phyloP scores from a whole-genome alignment of 2,888 invertebrate genomes.

The Megaustenia siamemsis region DNA sequence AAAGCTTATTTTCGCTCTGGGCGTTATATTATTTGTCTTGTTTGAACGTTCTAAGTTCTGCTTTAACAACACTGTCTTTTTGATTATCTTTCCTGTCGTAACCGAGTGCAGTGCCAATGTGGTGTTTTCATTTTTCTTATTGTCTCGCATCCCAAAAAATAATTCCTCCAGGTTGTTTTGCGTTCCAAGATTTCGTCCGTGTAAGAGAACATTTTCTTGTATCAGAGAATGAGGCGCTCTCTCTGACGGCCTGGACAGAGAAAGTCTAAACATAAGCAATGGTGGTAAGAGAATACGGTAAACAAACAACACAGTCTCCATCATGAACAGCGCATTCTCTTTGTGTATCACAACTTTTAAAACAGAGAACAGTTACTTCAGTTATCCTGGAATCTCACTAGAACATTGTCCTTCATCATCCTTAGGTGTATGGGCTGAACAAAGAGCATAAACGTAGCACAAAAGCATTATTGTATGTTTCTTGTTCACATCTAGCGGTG shows the following conservation, averaged over 20 bases:
- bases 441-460: background rate
- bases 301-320: constrained; percentile 8
- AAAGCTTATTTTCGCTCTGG: background rate
- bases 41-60: background rate
- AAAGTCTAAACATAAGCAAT: background rate
- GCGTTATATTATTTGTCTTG: background rate
- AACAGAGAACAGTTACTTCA: background rate
- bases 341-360: background rate
- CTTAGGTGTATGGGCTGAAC: background rate
- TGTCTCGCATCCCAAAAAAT: background rate
- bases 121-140: background rate
- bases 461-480: background rate
- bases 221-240: background rate
- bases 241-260: background rate
- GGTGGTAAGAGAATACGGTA: constrained; percentile 29
- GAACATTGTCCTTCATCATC: background rate
- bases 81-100: background rate
- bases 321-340: constrained; percentile 20
- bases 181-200: background rate
- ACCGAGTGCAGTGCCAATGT: background rate
- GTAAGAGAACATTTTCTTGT: background rate
- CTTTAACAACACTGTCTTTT: background rate
- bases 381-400: background rate
- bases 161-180: background rate
- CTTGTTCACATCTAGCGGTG: background rate